Conservation (phyloP, 2,113 vertebrate species). For the Strix uralensis region DNA sequence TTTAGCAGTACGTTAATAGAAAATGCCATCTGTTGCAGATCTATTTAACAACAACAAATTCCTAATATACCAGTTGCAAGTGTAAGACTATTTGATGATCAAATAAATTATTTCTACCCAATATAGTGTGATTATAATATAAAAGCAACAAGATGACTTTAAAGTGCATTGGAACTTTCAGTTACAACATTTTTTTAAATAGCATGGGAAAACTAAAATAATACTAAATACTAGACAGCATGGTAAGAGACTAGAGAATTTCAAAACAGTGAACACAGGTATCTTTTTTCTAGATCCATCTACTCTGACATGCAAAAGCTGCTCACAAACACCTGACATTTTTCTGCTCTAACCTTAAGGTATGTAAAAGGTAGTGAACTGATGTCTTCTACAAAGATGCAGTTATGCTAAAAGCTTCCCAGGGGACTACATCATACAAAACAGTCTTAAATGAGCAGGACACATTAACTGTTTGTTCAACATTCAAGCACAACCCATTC, state of each 20-base stretch:
- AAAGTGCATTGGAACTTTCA: not conserved
- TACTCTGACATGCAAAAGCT: not conserved
- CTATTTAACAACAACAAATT: not conserved
- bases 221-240: not conserved
- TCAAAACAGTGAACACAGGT: accelerated
- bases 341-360: not conserved
- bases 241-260: not conserved
- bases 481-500: not conserved
- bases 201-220: not conserved
- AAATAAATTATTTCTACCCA: not conserved
- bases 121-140: not conserved
- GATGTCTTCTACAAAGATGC: not conserved
- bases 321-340: not conserved
- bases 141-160: not conserved
- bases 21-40: not conserved
- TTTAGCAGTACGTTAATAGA: not conserved
- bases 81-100: not conserved
- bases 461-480: not conserved
- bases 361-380: not conserved
- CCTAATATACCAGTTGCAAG: not conserved
- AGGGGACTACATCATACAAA: not conserved
- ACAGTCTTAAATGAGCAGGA: not conserved
- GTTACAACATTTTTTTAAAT: not conserved
- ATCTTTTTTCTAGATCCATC: not conserved
- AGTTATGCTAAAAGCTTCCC: not conserved